Percentiles rank a stretch among this genome's conserved stretches.
Evolutionary conservation across 2,113 vertebrate species (phyloP).

Genomic region (Psophia crepitans): DNA sequence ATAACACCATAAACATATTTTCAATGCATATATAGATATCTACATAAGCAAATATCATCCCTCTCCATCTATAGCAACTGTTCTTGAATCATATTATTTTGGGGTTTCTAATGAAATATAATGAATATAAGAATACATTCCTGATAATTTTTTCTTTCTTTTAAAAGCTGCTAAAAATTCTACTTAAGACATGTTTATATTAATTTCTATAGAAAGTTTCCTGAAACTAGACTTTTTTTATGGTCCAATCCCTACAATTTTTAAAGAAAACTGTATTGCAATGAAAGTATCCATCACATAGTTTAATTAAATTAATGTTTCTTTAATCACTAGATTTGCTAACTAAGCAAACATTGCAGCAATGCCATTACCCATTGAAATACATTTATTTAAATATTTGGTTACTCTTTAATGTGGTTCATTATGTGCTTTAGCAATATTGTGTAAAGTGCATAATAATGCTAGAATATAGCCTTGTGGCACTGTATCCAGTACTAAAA

Average conservation of each 20-base stretch:
- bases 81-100: neutral
- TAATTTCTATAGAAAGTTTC: neutral
- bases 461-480: neutral
- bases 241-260: neutral
- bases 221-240: neutral
- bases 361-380: neutral
- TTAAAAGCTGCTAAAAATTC: neutral
- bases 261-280: neutral
- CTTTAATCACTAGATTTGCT: constrained; percentile 33
- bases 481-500: constrained; percentile 5
- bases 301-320: constrained; percentile 36
- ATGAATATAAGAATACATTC: neutral
- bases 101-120: neutral
- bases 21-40: neutral
- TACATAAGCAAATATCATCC: neutral
- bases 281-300: neutral
- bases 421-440: constrained; percentile 39
- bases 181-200: neutral
- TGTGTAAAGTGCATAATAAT: constrained; percentile 30
- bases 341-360: constrained; percentile 2
- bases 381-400: constrained; percentile 60
- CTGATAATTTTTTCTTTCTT: neutral
- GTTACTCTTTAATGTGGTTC: constrained; percentile 36
- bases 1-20: neutral
- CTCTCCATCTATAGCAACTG: neutral